Evolutionary conservation across 2,797 vertebrate species (phyloP).

Genomic region (Octomys mimax): DNA sequence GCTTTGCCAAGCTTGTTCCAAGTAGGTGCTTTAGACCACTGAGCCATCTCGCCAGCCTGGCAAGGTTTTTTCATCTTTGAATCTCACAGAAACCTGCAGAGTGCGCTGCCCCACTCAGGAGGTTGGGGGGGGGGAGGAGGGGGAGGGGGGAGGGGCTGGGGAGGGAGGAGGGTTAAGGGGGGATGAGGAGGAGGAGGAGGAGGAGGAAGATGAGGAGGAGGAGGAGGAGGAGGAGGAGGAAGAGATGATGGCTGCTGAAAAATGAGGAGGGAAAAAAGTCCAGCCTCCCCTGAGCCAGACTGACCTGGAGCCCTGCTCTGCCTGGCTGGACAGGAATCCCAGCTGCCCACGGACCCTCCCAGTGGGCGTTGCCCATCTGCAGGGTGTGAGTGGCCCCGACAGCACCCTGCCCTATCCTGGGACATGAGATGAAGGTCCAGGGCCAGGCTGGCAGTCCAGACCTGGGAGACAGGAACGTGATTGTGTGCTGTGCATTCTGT

Average conservation of each 20-base stretch:
- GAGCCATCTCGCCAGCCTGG: too few relatives aligned
- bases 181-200: neutral
- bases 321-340: neutral
- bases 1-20: too few relatives aligned
- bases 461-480: neutral
- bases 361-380: neutral
- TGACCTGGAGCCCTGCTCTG: neutral
- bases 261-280: neutral
- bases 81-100: neutral
- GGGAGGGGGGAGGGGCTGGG: neutral
- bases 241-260: too few relatives aligned
- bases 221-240: neutral
- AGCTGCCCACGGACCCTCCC: neutral
- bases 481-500: too few relatives aligned
- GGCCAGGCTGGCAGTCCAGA: neutral
- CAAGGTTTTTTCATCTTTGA: too few relatives aligned
- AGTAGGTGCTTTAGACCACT: too few relatives aligned
- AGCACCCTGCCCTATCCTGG: neutral
- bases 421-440: neutral
- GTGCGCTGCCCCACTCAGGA: neutral
- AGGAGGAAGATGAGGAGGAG: too few relatives aligned
- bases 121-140: too few relatives aligned
- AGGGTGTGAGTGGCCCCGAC: neutral
- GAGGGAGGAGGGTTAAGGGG: neutral
- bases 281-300: neutral